Percentiles rank a stretch among this genome's conserved stretches.
These are phyloP conservation scores for Ridgeia piscesae DNA, from an alignment of 1,140 invertebrate species.

Conservation along the genomic window DNA sequence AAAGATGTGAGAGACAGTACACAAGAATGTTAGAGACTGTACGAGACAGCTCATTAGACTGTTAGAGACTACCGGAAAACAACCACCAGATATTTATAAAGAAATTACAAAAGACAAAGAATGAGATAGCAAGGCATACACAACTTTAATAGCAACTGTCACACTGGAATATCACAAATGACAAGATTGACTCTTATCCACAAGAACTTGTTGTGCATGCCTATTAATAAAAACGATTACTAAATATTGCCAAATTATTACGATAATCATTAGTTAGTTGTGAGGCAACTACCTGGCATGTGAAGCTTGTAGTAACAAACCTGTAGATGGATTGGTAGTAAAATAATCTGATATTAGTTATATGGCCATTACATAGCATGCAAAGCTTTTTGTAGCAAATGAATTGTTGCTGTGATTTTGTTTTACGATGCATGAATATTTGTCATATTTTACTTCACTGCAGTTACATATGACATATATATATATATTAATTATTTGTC, in stretches of 20 bases:
- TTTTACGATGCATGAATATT: background rate
- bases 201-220: background rate
- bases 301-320: background rate
- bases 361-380: background rate
- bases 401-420: background rate
- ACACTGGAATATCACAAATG: too few relatives aligned
- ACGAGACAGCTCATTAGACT: background rate
- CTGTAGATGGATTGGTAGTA: background rate
- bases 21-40: too few relatives aligned
- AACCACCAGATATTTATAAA: background rate
- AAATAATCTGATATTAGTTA: background rate
- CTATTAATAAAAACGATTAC: background rate
- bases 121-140: too few relatives aligned
- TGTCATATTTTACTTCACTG: background rate
- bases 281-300: background rate
- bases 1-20: background rate
- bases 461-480: background rate
- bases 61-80: background rate
- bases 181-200: too few relatives aligned
- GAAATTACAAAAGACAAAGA: background rate
- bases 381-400: background rate
- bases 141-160: too few relatives aligned
- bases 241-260: background rate
- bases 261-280: background rate
- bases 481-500: background rate